Conservation (phyloP, 2,888 invertebrate species). For the Cataglyphis livida region DNA sequence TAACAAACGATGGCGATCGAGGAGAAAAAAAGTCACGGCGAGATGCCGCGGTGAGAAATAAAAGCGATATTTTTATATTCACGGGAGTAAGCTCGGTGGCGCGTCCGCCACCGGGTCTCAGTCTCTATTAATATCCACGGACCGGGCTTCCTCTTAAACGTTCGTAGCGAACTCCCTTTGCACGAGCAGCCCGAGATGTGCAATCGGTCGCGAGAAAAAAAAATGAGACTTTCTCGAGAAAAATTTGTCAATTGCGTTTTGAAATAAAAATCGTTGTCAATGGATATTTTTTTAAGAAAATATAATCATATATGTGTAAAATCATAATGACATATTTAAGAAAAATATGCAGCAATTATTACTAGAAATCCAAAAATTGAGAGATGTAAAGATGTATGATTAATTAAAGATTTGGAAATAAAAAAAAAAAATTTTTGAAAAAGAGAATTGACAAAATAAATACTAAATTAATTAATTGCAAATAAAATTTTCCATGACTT, state of each 20-base stretch:
- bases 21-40: slow-evolving; percentile 24
- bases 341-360: background rate
- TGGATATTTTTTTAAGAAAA: background rate
- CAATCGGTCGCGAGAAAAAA: slow-evolving; percentile 62
- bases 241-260: slow-evolving; percentile 9
- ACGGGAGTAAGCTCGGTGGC: slow-evolving; percentile 79
- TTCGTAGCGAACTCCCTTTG: slow-evolving; percentile 66
- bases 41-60: slow-evolving; percentile 72
- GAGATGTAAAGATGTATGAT: too few species aligned
- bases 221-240: slow-evolving; percentile 22
- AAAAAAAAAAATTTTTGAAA: background rate
- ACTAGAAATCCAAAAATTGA: background rate
- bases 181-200: slow-evolving; percentile 54
- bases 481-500: background rate
- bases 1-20: background rate
- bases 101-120: slow-evolving; percentile 80
- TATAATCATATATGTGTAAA: background rate
- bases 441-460: background rate
- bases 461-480: slow-evolving; percentile 1
- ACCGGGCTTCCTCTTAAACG: slow-evolving; percentile 79
- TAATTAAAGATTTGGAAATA: background rate
- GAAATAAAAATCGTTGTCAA: background rate
- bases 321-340: background rate
- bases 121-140: slow-evolving; percentile 84
- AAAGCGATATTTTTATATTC: slow-evolving; percentile 84